phyloP scores from a whole-genome alignment of 2,888 invertebrate species.

The Standfussiana lucernea region DNA sequence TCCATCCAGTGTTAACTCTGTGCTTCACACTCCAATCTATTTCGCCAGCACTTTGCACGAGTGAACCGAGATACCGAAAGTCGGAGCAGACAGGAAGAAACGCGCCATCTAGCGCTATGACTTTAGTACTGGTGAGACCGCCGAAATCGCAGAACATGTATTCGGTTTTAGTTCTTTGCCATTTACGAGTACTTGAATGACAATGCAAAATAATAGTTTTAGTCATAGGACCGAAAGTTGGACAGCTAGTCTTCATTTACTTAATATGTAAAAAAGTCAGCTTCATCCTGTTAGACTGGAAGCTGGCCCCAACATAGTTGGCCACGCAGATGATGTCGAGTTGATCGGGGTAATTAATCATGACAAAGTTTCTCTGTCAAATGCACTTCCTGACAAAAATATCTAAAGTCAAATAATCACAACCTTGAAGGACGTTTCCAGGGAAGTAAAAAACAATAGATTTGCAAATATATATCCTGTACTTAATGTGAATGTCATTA shows the following conservation, averaged over 20 bases:
- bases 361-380: background rate
- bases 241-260: background rate
- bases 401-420: slow-evolving; percentile 7
- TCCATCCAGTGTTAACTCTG: no score
- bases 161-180: no score
- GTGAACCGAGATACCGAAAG: no score
- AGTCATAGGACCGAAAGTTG: background rate
- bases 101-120: no score
- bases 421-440: slow-evolving; percentile 36
- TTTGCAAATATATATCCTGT: slow-evolving; percentile 26
- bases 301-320: background rate
- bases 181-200: no score
- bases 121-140: no score
- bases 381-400: slow-evolving; percentile 22
- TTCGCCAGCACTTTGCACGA: no score
- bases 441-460: slow-evolving; percentile 58
- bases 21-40: no score
- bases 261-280: background rate
- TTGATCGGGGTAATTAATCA: background rate
- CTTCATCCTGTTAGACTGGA: background rate
- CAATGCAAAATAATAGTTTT: background rate
- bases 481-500: slow-evolving; percentile 21
- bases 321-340: no score
- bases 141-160: no score
- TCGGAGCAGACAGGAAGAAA: no score